A percentile compares a stretch with the other conserved stretches of the same genome.
Conservation (phyloP, 2,797 vertebrate genomes). For the Trichosurus vulpecula region DNA sequence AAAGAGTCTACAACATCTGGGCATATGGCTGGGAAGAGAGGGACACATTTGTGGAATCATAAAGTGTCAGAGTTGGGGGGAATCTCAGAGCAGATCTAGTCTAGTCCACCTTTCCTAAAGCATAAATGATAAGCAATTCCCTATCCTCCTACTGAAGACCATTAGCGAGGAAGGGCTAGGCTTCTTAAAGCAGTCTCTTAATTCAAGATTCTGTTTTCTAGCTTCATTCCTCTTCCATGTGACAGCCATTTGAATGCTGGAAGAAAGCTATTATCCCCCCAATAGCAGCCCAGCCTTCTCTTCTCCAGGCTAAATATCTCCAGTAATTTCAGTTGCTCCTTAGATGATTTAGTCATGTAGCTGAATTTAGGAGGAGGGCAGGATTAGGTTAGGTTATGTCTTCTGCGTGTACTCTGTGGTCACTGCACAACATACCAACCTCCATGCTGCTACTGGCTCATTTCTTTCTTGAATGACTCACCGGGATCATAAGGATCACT, state of each 20-base stretch:
- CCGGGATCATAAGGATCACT: background rate
- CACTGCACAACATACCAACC: background rate
- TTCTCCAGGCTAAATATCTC: background rate
- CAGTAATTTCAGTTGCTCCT: background rate
- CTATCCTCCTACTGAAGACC: background rate
- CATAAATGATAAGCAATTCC: background rate
- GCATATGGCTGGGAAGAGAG: background rate
- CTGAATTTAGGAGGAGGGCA: background rate
- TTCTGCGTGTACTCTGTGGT: background rate
- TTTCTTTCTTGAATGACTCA: background rate
- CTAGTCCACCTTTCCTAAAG: background rate
- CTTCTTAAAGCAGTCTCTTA: background rate
- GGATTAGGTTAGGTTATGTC: background rate
- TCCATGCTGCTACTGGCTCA: background rate
- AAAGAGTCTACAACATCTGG: constrained; percentile 21
- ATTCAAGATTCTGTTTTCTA: background rate
- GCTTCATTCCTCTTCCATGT: background rate
- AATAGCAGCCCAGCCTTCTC: background rate
- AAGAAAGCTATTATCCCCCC: background rate
- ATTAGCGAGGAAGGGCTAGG: background rate
- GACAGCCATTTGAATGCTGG: background rate
- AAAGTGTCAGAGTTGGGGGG: background rate
- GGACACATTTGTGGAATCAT: background rate
- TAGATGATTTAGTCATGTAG: background rate
- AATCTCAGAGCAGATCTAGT: background rate